Conservation (phyloP, 2,888 invertebrate species). For the Lobophora halterata region DNA sequence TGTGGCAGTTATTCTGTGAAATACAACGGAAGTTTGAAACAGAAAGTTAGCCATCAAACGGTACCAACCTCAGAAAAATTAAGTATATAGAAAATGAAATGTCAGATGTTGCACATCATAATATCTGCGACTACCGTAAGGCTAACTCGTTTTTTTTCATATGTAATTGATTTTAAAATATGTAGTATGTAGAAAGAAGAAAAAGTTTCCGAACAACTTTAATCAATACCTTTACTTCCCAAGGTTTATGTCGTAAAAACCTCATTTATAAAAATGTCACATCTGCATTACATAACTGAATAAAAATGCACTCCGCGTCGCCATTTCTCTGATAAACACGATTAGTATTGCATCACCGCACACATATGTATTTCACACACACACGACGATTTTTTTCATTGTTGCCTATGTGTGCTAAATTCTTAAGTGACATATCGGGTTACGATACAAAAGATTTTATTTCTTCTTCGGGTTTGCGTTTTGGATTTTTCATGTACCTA, state of each 20-base stretch:
- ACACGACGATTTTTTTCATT: slow-evolving; percentile 22
- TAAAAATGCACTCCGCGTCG: slow-evolving; percentile 60
- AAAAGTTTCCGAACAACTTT: too few species aligned
- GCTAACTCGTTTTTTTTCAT: too few species aligned
- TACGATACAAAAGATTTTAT: slow-evolving; percentile 20
- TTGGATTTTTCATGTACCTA: too few species aligned
- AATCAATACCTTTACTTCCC: background rate
- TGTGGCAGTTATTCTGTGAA: too few species aligned
- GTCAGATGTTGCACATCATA: too few species aligned
- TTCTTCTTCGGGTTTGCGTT: background rate
- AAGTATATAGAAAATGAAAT: too few species aligned
- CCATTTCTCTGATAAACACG: slow-evolving; percentile 67
- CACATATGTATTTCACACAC: slow-evolving; percentile 28
- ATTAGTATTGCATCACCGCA: slow-evolving; percentile 68
- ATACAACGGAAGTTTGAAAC: too few species aligned
- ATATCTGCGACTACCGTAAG: too few species aligned
- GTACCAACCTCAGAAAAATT: too few species aligned
- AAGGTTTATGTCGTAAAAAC: slow-evolving; percentile 5
- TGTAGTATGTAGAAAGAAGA: too few species aligned
- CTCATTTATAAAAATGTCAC: slow-evolving; percentile 26
- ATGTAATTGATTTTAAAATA: too few species aligned
- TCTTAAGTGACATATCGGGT: slow-evolving; percentile 20
- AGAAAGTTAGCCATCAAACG: too few species aligned
- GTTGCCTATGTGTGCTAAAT: slow-evolving; percentile 25
- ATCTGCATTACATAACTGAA: slow-evolving; percentile 34